Conservation (phyloP, 2,888 invertebrate genomes). For the Metallyticus violacea region DNA sequence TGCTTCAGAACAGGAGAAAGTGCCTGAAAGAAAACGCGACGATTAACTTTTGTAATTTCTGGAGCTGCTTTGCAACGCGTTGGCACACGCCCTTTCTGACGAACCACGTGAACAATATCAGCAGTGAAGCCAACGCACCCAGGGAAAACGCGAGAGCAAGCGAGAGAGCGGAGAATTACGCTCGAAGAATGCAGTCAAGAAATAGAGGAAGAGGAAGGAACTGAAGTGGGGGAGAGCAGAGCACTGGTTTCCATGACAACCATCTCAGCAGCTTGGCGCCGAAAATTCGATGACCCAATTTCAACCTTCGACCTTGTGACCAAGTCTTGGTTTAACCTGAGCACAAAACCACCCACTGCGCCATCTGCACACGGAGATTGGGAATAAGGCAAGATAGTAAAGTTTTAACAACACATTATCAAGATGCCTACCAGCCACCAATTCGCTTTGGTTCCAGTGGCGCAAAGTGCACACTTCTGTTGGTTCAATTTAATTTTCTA, state of each 20-base stretch:
- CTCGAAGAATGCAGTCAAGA: background rate
- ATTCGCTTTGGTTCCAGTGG: too few relatives aligned
- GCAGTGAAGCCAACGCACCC: background rate
- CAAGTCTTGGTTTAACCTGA: background rate
- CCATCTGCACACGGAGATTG: background rate
- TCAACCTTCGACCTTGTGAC: background rate
- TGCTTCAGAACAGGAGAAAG: too few relatives aligned
- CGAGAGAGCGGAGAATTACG: background rate
- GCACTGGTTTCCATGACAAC: conserved; percentile 4
- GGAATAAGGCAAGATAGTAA: too few relatives aligned
- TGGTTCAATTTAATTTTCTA: too few relatives aligned
- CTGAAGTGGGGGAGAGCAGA: too few relatives aligned
- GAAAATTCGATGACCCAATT: conserved; percentile 16
- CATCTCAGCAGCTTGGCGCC: background rate
- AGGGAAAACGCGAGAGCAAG: background rate
- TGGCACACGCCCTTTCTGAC: background rate
- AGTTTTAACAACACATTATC: too few relatives aligned
- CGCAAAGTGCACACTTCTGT: too few relatives aligned
- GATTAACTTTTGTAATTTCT: too few relatives aligned
- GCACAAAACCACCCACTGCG: background rate
- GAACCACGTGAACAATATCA: background rate
- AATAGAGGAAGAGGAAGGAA: too few relatives aligned
- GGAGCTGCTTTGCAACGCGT: too few relatives aligned
- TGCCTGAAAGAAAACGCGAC: too few relatives aligned
- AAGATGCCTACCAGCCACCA: too few relatives aligned